Base-by-base conservation (phyloP, 2,888 invertebrate species). In the Stratiomys singularior region DNA sequence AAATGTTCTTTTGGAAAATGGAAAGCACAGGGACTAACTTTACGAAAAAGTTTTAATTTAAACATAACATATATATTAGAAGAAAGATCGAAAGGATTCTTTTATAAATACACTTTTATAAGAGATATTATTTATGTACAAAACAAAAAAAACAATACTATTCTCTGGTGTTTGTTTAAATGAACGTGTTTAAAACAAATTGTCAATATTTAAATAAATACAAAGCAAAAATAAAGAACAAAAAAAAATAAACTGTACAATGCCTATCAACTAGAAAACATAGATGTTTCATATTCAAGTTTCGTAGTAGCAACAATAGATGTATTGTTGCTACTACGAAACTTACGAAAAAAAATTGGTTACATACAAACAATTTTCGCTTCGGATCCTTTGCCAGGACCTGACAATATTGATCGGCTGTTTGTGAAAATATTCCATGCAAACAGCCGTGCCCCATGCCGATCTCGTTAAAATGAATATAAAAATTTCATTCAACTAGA, bases 121-220 rank as follows among this genome's bases (percentile, higher is more conserved):
- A 30, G n/a, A 66, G 37, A 30, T 66, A 25, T 37, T 66, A 5
- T 66, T 13, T 30, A 69, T 21, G n/a, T 21, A 60, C 60, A 25
- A 37, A 37, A 69, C 21, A 69, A 69, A 47, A 11, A 69, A 47
- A 44, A 66, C 47, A 44, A 21, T 47, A 3, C 47, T 69, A 60
- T 69, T 69, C 69, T 69, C 69, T 69, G 69, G 47, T 69, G 37
- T 69, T 47, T 23, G 47, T 18, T 66, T 37, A 37, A 37, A 18
- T 21, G 44, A 37, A 37, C 18, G 18, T 66, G 9, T 37, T 44
- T 69, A 47, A 67, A 69, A 69, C 46, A 46, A 69, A 46, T 60
- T 60, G 44, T 69, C 27, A 69, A 69, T 69, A 69, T 46, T 37
- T 69, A 46, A 69, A 69, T 69, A 69, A 69, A 69, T 69, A 69